A percentile compares a stretch with the other conserved stretches of the same genome.
Conservation (phyloP, 2,888 invertebrate genomes). For the Cylindroiulus punctatus region DNA sequence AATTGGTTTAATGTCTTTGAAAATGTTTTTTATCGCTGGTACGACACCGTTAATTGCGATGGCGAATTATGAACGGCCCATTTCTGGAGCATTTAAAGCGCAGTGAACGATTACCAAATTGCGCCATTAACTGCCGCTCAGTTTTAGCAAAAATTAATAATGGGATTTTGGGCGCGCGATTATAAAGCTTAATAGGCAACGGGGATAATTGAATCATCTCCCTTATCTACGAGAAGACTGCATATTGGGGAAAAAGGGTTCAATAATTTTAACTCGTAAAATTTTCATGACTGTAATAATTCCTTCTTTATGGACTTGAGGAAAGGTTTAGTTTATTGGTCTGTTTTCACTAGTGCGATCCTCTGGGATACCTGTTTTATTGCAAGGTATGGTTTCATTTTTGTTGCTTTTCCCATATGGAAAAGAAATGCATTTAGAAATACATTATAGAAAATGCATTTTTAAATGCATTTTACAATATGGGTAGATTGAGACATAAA, state of each 20-base stretch:
- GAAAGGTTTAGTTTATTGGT: conserved; percentile 38
- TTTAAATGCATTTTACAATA: too few relatives aligned
- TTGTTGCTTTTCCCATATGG: background rate
- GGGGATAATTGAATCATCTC: conserved; percentile 30
- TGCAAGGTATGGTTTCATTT: background rate
- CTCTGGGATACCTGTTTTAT: background rate
- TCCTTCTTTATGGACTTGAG: conserved; percentile 15
- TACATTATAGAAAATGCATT: too few relatives aligned
- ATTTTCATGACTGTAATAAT: conserved; percentile 35
- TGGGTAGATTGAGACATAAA: too few relatives aligned
- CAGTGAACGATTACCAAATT: conserved; percentile 43
- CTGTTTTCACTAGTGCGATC: background rate
- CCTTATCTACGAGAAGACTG: background rate
- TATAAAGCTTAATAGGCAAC: conserved; percentile 34
- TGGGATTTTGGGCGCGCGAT: conserved; percentile 38
- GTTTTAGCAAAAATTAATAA: conserved; percentile 45
- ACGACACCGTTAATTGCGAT: conserved; percentile 41
- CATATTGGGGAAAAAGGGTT: conserved; percentile 13
- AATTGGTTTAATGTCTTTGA: conserved; percentile 45
- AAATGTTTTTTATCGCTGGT: conserved; percentile 34
- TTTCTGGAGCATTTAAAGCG: conserved; percentile 34
- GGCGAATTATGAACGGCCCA: conserved; percentile 43
- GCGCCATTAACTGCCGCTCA: conserved; percentile 28
- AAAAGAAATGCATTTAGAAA: too few relatives aligned
- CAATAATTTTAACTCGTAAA: conserved; percentile 43